Percentiles rank a stretch among this genome's conserved stretches.
phyloP scores from a whole-genome alignment of 2,113 vertebrate genomes.

The Anhinga anhinga region DNA sequence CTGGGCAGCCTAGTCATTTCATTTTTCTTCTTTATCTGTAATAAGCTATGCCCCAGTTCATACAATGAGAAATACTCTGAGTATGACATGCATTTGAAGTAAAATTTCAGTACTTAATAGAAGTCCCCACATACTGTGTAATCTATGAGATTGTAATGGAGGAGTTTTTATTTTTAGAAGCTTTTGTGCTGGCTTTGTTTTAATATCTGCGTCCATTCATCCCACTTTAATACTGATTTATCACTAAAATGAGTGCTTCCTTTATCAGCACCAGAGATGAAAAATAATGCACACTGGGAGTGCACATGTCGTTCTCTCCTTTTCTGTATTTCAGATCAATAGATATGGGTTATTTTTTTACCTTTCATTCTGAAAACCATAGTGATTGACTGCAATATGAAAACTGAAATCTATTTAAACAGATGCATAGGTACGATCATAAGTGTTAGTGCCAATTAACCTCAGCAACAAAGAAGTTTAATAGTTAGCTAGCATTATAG shows the following conservation, averaged over 20 bases:
- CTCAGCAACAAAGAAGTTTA: neutral
- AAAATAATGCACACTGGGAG: slow-evolving; percentile 11
- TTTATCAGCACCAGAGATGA: slow-evolving; percentile 14
- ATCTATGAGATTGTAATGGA: neutral
- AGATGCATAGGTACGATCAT: neutral
- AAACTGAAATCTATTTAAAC: neutral
- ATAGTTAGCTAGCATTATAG: neutral
- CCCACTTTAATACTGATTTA: slow-evolving; percentile 28
- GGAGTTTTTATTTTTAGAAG: slow-evolving; percentile 15
- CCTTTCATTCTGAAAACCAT: neutral
- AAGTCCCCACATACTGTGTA: neutral
- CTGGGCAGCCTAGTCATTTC: neutral
- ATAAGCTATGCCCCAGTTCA: neutral
- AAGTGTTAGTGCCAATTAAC: neutral
- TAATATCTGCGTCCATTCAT: slow-evolving; percentile 29
- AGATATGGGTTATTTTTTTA: neutral
- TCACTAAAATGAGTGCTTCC: slow-evolving; percentile 11
- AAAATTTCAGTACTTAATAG: neutral
- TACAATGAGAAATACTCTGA: neutral
- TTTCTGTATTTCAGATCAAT: neutral
- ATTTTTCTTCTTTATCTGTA: slow-evolving; percentile 12
- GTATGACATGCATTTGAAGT: neutral
- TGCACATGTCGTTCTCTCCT: neutral
- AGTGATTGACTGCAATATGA: neutral
- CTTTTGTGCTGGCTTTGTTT: neutral